phyloP scores from a whole-genome alignment of 2,888 invertebrate genomes.

The Platycheirus rosarum region DNA sequence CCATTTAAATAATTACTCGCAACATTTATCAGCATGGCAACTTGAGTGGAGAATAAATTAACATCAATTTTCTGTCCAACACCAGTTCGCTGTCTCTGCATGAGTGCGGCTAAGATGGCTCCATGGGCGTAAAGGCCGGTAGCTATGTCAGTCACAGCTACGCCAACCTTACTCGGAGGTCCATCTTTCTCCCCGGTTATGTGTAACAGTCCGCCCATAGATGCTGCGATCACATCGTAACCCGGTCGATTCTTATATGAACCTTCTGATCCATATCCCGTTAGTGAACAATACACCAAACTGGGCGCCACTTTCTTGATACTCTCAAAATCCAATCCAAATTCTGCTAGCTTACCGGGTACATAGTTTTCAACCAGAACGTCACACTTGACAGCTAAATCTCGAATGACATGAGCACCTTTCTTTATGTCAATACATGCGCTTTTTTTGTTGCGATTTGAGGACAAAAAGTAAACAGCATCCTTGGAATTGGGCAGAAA shows the following conservation, averaged over 20 bases:
- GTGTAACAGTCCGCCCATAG: constrained; percentile 94
- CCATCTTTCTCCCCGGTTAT: constrained; percentile 94
- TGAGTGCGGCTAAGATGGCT: constrained; percentile 94
- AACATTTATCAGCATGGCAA: constrained; percentile 93
- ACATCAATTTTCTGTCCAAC: constrained; percentile 96
- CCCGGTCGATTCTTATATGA: constrained; percentile 95
- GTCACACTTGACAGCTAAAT: constrained; percentile 91
- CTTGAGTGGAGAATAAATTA: constrained; percentile 95
- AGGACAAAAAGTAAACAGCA: constrained; percentile 91
- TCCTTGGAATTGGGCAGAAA: constrained; percentile 87
- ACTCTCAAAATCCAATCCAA: constrained; percentile 91
- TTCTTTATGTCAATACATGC: constrained; percentile 92
- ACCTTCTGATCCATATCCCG: constrained; percentile 94
- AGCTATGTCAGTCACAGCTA: constrained; percentile 96
- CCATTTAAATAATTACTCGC: constrained; percentile 95
- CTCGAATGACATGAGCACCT: constrained; percentile 87
- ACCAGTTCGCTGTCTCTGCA: constrained; percentile 90
- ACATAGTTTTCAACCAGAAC: constrained; percentile 96
- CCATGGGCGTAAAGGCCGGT: constrained; percentile 98
- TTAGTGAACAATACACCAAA: constrained; percentile 96
- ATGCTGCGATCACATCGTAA: constrained; percentile 97
- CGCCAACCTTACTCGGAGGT: constrained; percentile 94
- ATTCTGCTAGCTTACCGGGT: constrained; percentile 91
- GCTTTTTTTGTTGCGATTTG: constrained; percentile 97
- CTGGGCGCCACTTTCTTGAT: constrained; percentile 88